phyloP scores from a whole-genome alignment of 2,888 invertebrate genomes.

The Smittia aterrima region DNA sequence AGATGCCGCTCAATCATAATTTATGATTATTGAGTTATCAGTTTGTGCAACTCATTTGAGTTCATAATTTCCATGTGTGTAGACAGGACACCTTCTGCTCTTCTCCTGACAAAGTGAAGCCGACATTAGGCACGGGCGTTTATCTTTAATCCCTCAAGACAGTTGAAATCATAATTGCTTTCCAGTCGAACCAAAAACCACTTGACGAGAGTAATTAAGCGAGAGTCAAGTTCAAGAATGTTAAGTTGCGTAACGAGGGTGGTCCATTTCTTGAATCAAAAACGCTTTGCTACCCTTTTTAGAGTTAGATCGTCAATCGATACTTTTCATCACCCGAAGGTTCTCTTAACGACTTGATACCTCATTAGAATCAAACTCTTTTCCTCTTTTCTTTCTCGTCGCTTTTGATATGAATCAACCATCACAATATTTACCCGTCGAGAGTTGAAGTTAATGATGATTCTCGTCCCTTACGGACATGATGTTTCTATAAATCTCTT shows the following conservation, averaged over 20 bases:
- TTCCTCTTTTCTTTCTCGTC: no score
- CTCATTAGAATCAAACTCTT: constrained; percentile 15
- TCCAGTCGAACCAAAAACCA: not conserved
- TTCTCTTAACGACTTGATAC: constrained; percentile 17
- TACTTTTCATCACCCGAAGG: constrained; percentile 11
- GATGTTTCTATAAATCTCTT: constrained; percentile 31
- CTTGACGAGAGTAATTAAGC: constrained; percentile 20
- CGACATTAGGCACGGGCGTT: constrained; percentile 32
- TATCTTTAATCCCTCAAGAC: not conserved
- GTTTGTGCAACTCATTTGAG: constrained; percentile 16
- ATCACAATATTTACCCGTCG: constrained; percentile 35
- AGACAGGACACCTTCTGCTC: not conserved
- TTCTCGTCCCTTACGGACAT: constrained; percentile 13
- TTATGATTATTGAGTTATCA: constrained; percentile 33
- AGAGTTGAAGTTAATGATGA: constrained; percentile 24
- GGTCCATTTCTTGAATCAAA: no score
- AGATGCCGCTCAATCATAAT: not conserved
- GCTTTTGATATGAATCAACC: constrained; percentile 18
- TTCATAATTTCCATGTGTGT: not conserved
- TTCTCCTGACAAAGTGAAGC: not conserved
- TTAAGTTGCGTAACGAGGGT: not conserved
- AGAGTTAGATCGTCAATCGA: not conserved
- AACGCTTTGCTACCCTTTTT: no score
- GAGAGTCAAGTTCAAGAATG: no score
- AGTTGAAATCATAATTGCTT: constrained; percentile 19